phyloP scores from a whole-genome alignment of 2,888 invertebrate species.

The Heliconius cydno region DNA sequence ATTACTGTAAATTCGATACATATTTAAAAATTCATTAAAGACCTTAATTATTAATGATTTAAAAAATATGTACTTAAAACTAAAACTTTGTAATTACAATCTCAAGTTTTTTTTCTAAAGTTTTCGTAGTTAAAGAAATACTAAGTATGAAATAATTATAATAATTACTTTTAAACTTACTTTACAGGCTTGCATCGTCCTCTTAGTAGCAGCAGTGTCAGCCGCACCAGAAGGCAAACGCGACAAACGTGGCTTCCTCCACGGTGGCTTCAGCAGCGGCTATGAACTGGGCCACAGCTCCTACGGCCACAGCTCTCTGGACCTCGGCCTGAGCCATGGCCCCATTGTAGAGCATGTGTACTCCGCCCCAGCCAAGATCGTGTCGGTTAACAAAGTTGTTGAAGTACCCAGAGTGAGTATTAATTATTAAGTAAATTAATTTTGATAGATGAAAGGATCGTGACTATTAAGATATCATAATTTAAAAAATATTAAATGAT shows the following conservation, averaged over 20 bases:
- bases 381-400: constrained; percentile 57
- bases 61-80: too few relatives aligned
- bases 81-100: not conserved
- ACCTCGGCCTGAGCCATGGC: constrained; percentile 49
- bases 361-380: constrained; percentile 48
- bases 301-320: constrained; percentile 40
- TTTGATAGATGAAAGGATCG: not conserved
- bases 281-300: constrained; percentile 43
- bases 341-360: constrained; percentile 48
- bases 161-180: not conserved
- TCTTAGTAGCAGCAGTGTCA: constrained; percentile 50
- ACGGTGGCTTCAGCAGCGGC: constrained; percentile 43
- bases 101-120: not conserved
- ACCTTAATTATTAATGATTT: too few relatives aligned
- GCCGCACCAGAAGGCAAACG: constrained; percentile 54
- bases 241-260: constrained; percentile 55
- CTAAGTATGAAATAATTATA: too few relatives aligned
- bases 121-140: not conserved
- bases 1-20: not conserved
- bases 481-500: too few relatives aligned
- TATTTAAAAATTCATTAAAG: not conserved
- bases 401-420: constrained; percentile 60
- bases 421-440: not conserved
- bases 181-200: constrained; percentile 48
- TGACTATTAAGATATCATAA: too few relatives aligned